Percentiles rank a stretch among this genome's conserved stretches.
phyloP scores from a whole-genome alignment of 2,888 invertebrate species.

The Platycheirus rosarum region DNA sequence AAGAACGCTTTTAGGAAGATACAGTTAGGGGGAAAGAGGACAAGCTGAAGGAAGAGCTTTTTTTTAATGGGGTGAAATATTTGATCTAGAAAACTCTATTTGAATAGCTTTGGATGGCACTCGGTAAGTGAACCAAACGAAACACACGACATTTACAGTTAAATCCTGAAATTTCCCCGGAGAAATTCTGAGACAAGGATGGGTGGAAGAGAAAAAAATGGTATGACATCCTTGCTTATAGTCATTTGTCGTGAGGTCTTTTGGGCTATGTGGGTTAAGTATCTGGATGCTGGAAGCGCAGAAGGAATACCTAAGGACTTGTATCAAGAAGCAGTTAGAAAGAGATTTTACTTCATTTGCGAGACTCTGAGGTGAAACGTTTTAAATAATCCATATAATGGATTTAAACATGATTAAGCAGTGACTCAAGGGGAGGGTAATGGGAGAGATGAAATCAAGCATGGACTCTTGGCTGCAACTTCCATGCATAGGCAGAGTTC shows the following conservation, averaged over 20 bases:
- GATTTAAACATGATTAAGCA: too few species aligned
- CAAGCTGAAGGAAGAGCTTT: constrained; percentile 6
- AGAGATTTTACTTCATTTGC: too few species aligned
- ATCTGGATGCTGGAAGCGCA: neutral
- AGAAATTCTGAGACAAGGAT: constrained; percentile 47
- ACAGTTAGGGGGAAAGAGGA: constrained; percentile 41
- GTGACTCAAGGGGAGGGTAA: too few species aligned
- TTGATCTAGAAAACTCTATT: constrained; percentile 59
- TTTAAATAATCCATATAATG: too few species aligned
- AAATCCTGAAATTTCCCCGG: constrained; percentile 48
- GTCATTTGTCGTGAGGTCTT: neutral
- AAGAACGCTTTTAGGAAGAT: constrained; percentile 28
- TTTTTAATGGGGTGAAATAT: constrained; percentile 55
- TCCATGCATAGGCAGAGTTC: too few species aligned
- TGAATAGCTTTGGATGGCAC: constrained; percentile 33
- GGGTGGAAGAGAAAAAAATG: neutral
- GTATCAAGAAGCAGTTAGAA: too few species aligned
- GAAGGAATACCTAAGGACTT: too few species aligned
- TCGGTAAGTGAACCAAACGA: constrained; percentile 6
- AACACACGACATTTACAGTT: constrained; percentile 2
- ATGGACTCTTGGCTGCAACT: too few species aligned
- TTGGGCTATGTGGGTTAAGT: constrained; percentile 12
- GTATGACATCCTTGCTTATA: neutral
- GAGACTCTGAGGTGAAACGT: too few species aligned
- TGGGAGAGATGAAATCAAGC: too few species aligned